Percentiles rank a stretch among this genome's conserved stretches.
Conservation (phyloP, 2,888 invertebrate genomes). For the Platycheirus rosarum region DNA sequence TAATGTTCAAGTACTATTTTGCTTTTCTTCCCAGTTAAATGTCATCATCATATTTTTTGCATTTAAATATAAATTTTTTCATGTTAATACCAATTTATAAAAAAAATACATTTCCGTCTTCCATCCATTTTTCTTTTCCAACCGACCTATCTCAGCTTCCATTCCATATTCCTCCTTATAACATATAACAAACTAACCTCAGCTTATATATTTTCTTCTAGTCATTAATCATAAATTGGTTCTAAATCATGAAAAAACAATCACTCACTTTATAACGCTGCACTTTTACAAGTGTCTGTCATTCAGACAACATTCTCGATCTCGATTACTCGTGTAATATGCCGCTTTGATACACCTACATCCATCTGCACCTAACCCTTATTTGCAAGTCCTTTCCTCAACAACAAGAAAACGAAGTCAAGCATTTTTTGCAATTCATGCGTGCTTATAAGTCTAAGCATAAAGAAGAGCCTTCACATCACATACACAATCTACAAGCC, state of each 20-base stretch:
- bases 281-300: conserved; percentile 37
- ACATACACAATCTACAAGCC: conserved; percentile 5
- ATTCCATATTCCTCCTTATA: conserved; percentile 16
- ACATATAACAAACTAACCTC: not conserved
- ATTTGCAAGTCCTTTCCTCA: conserved; percentile 29
- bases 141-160: too few species aligned
- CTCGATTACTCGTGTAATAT: conserved; percentile 37
- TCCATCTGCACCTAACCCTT: not conserved
- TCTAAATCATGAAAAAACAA: conserved; percentile 52
- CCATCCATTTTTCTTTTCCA: too few species aligned
- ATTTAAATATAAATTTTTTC: too few species aligned
- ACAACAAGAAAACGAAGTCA: conserved; percentile 57
- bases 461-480: conserved; percentile 6
- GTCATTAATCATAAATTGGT: conserved; percentile 53
- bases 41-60: too few species aligned
- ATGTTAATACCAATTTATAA: too few species aligned
- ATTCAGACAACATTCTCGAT: conserved; percentile 60
- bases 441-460: conserved; percentile 23
- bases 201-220: conserved; percentile 9
- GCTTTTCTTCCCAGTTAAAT: too few species aligned
- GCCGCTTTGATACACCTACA: conserved; percentile 20
- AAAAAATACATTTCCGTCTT: too few species aligned
- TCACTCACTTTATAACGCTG: conserved; percentile 38
- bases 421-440: conserved; percentile 51
- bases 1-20: too few species aligned